A percentile compares a stretch with the other conserved stretches of the same genome.
phyloP scores from a whole-genome alignment of 2,888 invertebrate species.

The Byasa hedistus region DNA sequence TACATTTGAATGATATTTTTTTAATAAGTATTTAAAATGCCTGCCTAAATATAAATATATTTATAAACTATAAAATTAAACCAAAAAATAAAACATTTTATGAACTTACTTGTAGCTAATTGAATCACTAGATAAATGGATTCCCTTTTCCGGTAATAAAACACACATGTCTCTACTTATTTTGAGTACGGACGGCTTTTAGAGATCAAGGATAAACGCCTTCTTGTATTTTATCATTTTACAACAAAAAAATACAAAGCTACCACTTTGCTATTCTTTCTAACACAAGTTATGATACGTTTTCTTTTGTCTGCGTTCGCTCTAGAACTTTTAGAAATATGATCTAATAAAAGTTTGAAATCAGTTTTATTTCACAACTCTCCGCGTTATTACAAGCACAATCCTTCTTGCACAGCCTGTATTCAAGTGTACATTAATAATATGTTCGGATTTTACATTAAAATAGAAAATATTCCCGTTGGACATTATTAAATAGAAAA shows the following conservation, averaged over 20 bases:
- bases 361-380: constrained; percentile 21
- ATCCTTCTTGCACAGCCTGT: constrained; percentile 20
- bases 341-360: constrained; percentile 24
- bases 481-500: background rate
- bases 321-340: constrained; percentile 21
- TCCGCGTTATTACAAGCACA: constrained; percentile 14
- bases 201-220: background rate
- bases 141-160: background rate
- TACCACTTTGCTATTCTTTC: background rate
- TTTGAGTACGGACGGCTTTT: background rate
- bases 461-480: background rate
- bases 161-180: background rate
- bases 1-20: no score
- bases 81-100: no score
- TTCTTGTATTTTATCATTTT: background rate
- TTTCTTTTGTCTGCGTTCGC: constrained; percentile 11
- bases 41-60: no score
- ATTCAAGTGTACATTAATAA: constrained; percentile 15
- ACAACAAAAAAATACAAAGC: background rate
- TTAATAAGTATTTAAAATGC: no score
- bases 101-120: background rate
- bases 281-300: constrained; percentile 8
- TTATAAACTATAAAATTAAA: no score
- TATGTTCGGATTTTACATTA: background rate
- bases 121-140: background rate